phyloP scores from a whole-genome alignment of 2,113 vertebrate species.

The Pteropus alecto region DNA sequence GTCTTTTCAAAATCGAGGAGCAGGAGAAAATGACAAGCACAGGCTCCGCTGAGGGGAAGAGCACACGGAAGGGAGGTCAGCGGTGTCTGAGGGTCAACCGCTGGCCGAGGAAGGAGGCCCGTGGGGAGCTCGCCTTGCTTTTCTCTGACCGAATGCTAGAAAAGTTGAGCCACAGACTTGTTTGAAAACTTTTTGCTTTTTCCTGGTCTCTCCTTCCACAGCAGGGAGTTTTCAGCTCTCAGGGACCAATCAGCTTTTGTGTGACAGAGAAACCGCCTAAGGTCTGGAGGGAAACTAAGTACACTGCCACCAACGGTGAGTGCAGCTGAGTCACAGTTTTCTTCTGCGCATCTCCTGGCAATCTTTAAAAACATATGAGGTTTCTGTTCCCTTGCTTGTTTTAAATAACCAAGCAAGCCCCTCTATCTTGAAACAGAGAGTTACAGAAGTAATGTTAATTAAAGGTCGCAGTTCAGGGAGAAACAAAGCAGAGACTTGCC shows the following conservation, averaged over 20 bases:
- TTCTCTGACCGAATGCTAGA: background rate
- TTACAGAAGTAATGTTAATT: constrained; percentile 45
- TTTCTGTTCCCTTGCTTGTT: constrained; percentile 11
- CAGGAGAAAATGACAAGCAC: background rate
- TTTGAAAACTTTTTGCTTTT: background rate
- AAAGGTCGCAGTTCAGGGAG: constrained; percentile 34
- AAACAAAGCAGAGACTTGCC: constrained; percentile 6
- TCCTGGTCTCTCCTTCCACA: background rate
- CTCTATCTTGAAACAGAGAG: background rate
- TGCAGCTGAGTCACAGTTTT: background rate
- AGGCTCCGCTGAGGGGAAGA: background rate
- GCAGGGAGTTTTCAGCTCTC: background rate
- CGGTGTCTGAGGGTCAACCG: too few relatives aligned
- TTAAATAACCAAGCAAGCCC: constrained; percentile 41
- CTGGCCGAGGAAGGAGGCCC: background rate
- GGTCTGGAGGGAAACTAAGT: background rate
- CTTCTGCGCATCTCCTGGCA: background rate
- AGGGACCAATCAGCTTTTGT: background rate
- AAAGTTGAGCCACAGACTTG: background rate
- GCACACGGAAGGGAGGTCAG: constrained; percentile 6
- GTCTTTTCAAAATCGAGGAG: constrained; percentile 48
- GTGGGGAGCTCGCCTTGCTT: background rate
- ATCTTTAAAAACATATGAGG: constrained; percentile 41
- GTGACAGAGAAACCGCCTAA: background rate
- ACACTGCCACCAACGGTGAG: background rate